Base-by-base conservation (phyloP, 92 coral and sea anemone species). In the Phenganax subtilis region DNA sequence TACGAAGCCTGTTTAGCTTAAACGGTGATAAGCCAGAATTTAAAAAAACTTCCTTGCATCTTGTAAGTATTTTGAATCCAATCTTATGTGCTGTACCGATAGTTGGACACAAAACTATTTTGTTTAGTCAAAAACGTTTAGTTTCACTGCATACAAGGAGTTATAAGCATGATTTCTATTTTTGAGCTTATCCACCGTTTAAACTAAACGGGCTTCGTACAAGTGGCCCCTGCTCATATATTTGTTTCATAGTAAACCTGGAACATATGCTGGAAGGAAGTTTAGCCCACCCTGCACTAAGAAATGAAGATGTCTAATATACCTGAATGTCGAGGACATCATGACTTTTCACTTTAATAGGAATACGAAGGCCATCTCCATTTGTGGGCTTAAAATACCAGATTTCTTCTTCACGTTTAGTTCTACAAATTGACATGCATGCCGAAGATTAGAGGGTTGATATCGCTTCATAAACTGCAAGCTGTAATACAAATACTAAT, bases 311-410 rank as follows among this genome's bases (percentile, higher is more conserved):
- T 10, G 3, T 12, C 3, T 10, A 30, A 1, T 20, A 3, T 62
- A 79, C 83, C 74, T 47, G 83, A 79, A 79, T 51, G 54, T 63
- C 83, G 31, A 15, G 55, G 56, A 79, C 61, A 52, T 79, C 83
- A 14, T 79, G 83, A 62, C 74, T 51, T 79, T 79, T 79, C 54
- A 79, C 74, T 14, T 79, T 79, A 63, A 79, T 79, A 4, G 72
- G 83, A 79, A 79, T 53, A 8, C 83, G 72, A 52, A 79, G 61
- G 55, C 83, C 83, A 54, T 79, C 83, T n/a, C 74, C 83, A 63
- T 51, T 65, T 44, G 83, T 61, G 25, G 83, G 69, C 83, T 79
- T 79, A 12, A 79, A 79, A 54, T 79, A 79, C 83, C 83, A 79
- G 69, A 79, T 79, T 79, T 79, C 83, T n/a, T 79, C 74, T 7